Evolutionary conservation across 1,140 invertebrate genomes (phyloP), one percentile per base, ranked within the genome.

Genomic region (Psix sp.): DNA sequence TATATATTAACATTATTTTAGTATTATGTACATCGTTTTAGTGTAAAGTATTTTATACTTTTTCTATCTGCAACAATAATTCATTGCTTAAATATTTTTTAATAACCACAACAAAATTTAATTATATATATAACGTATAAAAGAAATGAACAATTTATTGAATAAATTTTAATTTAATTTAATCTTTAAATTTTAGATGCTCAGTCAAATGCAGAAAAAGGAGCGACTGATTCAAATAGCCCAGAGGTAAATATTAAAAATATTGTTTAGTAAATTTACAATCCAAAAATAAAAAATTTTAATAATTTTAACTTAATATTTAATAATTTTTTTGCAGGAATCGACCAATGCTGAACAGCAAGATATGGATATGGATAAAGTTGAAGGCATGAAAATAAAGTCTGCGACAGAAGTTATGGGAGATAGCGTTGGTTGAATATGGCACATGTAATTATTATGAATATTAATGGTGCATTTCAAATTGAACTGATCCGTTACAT

Each of bases 371-470:
- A 10, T 17, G 1, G 75, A 74, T 7, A 65, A 56, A n/a, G 63
- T 67, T 51, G 65, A 66, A 1, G 66, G 71, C 17, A 74, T 76
- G 1, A 40, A 82, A 39, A 60, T 75, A 5, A 57, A 81, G 16
- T 74, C 74, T 17, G 70, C 80, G 63, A 82, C 77, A 9, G 78
- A 83, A 74, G 80, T 82, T 11, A 83, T 83, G 77, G 82, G 83
- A 4, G 84, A 85, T 35, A 85, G 82, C 13, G 82, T 82, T 13
- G 84, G 83, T 80, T 85, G 84, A 86, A 48, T n/a, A 31, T 1
- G 3, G 18, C 26, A 40, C 18, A 9, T 24, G 14, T 24, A 14
- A 18, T 51, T 77, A 33, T 65, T 77, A 48, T 65, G 38, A 59
- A 74, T 62, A 72, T 68, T 75, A 79, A 60, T 80, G 78, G 79